A percentile compares a stretch with the other conserved stretches of the same genome.
Evolutionary conservation across 2,888 invertebrate genomes (phyloP).

Genomic region (Tortricodes alternella): DNA sequence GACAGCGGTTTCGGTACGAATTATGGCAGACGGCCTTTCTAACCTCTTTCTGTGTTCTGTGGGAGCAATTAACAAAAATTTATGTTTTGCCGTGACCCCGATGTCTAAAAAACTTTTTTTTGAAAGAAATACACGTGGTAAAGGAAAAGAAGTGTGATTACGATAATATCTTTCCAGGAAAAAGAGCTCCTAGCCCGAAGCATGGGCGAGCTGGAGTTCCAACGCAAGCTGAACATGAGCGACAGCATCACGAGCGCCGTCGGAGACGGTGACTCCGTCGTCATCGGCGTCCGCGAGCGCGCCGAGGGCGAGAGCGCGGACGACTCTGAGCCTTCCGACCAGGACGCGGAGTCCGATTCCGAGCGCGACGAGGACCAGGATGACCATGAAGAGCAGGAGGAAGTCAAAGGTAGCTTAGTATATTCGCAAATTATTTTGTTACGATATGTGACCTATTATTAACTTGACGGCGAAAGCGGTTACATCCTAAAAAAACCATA

Average conservation of each 20-base stretch:
- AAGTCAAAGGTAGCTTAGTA: constrained; percentile 84
- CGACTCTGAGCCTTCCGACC: constrained; percentile 81
- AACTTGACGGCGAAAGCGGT: too few species aligned
- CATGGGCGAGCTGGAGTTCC: constrained; percentile 77
- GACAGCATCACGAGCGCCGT: constrained; percentile 56
- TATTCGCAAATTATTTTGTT: too few species aligned
- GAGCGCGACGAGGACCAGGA: constrained; percentile 80
- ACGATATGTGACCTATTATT: too few species aligned
- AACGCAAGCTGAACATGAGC: constrained; percentile 70
- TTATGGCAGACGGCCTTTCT: too few species aligned
- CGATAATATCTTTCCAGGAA: constrained; percentile 63
- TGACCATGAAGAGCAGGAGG: constrained; percentile 41
- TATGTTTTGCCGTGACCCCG: too few species aligned
- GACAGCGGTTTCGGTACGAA: too few species aligned
- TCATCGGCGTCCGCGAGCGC: constrained; percentile 79
- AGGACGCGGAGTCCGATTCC: constrained; percentile 81
- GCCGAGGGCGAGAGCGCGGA: constrained; percentile 82
- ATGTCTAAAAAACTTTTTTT: too few species aligned
- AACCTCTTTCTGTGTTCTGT: too few species aligned
- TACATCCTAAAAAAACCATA: too few species aligned
- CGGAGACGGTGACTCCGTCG: constrained; percentile 50
- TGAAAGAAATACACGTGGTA: too few species aligned
- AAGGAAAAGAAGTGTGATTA: too few species aligned
- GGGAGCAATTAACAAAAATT: too few species aligned
- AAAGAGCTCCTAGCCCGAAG: constrained; percentile 74